Conservation (phyloP, 1,140 invertebrate genomes). For the Drosophila nasuta region DNA sequence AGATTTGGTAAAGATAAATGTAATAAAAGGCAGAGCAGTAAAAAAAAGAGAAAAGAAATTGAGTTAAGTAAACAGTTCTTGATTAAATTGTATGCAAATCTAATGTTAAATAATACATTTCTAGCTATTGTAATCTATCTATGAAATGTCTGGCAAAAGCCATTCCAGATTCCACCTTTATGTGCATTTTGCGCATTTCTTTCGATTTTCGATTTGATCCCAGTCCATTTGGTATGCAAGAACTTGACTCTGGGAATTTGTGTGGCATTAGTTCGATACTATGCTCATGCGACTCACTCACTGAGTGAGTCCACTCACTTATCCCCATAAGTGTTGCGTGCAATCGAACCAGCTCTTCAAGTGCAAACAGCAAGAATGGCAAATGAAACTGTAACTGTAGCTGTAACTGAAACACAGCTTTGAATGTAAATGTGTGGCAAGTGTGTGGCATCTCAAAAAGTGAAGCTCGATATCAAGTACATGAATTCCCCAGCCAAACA, state of each 20-base stretch:
- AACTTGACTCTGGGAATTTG: conserved; percentile 17
- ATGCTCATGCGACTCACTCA: background rate
- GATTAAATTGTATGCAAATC: no score
- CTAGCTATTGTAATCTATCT: no score
- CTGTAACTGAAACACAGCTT: background rate
- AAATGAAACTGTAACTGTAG: background rate
- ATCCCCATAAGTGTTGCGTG: conserved; percentile 45
- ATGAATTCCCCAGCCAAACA: no score
- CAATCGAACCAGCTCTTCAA: conserved; percentile 24
- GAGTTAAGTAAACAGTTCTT: no score
- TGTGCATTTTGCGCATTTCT: background rate
- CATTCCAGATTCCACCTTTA: no score
- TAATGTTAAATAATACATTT: no score
- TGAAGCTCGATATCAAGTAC: no score
- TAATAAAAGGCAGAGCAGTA: no score
- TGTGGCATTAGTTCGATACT: background rate
- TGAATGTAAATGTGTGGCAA: conserved; percentile 55
- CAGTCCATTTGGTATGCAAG: conserved; percentile 12
- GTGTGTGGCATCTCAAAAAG: background rate
- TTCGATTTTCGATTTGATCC: background rate
- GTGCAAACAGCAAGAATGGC: conserved; percentile 9
- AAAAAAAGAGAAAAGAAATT: no score
- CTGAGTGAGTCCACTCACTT: background rate
- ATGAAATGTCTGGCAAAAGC: no score
- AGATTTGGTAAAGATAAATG: no score